A percentile compares a stretch with the other conserved stretches of the same genome.
Evolutionary conservation across 1,140 invertebrate genomes (phyloP).

Genomic region (Piezodorus guildinii): DNA sequence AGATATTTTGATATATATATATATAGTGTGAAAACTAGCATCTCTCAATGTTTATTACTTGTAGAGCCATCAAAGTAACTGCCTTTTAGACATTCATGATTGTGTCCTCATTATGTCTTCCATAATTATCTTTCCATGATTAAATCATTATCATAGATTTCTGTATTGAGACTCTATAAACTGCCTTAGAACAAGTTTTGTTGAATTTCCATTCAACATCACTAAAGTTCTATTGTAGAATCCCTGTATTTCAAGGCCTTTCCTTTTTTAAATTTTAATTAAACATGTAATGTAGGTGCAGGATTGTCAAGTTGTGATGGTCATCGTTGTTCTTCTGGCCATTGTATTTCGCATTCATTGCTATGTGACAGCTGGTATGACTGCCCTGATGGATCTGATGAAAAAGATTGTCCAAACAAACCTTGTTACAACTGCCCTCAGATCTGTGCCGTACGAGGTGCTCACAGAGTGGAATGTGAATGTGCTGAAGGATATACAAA

Average conservation of each 20-base stretch:
- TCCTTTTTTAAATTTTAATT: too few relatives aligned
- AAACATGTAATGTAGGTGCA: neutral
- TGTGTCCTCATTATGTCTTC: too few relatives aligned
- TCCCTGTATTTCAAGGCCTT: too few relatives aligned
- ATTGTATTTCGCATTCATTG: conserved; percentile 5
- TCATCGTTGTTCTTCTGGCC: conserved; percentile 2
- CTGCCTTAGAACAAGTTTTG: too few relatives aligned
- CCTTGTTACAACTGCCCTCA: conserved; percentile 15
- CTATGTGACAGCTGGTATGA: conserved; percentile 48
- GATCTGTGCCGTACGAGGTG: conserved; percentile 20
- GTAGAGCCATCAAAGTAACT: too few relatives aligned
- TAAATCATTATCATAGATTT: neutral
- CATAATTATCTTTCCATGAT: too few relatives aligned
- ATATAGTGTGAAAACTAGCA: too few relatives aligned
- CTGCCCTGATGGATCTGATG: conserved; percentile 50
- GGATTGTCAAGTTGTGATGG: neutral
- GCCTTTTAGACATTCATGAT: too few relatives aligned
- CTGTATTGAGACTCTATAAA: neutral
- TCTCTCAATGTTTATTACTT: too few relatives aligned
- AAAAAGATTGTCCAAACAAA: conserved; percentile 38
- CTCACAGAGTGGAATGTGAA: conserved; percentile 16
- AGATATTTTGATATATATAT: too few relatives aligned
- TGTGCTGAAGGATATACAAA: conserved; percentile 28
- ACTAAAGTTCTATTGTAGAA: too few relatives aligned
- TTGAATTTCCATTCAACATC: too few relatives aligned